These are phyloP conservation scores for Hoplostethus atlanticus DNA, from an alignment of 2,797 vertebrate genomes.

Conservation along the genomic window DNA sequence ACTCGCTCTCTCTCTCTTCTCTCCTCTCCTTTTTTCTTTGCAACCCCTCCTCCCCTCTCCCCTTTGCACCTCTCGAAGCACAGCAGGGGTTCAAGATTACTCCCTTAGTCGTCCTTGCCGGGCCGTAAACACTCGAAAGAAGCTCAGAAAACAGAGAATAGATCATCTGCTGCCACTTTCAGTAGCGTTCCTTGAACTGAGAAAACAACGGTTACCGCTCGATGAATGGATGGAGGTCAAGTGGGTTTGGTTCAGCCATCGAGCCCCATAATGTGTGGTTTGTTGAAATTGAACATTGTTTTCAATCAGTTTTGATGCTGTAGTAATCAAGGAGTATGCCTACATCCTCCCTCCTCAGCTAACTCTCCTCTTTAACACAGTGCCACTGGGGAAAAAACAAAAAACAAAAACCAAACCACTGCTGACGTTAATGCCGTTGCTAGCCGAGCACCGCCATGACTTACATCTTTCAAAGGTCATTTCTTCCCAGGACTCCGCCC, in stretches of 20 bases:
- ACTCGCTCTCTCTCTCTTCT: constrained; percentile 2
- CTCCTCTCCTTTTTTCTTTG: constrained; percentile 9
- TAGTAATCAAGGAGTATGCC: constrained; percentile 11
- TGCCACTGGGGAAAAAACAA: constrained; percentile 10
- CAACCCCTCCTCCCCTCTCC: constrained; percentile 2
- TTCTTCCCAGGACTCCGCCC: constrained; percentile 52
- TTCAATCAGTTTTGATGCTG: not conserved
- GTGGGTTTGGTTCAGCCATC: not conserved
- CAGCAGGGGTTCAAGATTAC: constrained; percentile 54
- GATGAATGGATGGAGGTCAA: constrained; percentile 31
- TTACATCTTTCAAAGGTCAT: constrained; percentile 67
- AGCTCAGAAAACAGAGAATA: constrained; percentile 60
- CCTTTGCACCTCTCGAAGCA: constrained; percentile 19
- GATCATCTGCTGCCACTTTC: constrained; percentile 62
- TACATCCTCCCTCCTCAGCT: not conserved
- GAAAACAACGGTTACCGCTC: constrained; percentile 1
- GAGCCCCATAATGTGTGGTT: not conserved
- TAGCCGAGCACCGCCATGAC: constrained; percentile 25
- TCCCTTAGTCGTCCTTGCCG: constrained; percentile 65
- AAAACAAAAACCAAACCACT: not conserved
- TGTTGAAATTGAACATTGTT: too few relatives aligned
- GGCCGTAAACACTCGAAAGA: constrained; percentile 71
- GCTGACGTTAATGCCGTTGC: constrained; percentile 49
- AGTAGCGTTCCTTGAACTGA: constrained; percentile 33
- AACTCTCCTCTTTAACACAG: constrained; percentile 30